phyloP scores from a whole-genome alignment of 92 coral and sea anemone genomes.

The Diadumene lineata region DNA sequence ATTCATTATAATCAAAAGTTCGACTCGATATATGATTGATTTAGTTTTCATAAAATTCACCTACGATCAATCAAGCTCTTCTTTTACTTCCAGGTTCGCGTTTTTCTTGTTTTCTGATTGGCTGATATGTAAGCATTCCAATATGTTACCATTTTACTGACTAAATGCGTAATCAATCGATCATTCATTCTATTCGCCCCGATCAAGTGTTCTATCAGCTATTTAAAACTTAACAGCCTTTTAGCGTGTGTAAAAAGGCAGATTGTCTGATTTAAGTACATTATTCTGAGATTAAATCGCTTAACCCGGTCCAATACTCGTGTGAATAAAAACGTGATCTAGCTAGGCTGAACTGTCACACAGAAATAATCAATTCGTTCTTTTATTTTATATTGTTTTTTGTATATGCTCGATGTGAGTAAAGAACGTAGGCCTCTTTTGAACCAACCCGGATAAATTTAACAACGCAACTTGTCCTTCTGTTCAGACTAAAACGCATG shows the following conservation, averaged over 20 bases:
- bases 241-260: conserved; percentile 13
- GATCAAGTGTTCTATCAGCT: not conserved
- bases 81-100: not conserved
- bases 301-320: conserved; percentile 5
- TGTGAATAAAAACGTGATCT: not conserved
- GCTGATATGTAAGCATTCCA: not conserved
- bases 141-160: not conserved
- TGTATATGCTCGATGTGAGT: too few species aligned
- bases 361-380: too few species aligned
- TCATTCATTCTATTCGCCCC: not conserved
- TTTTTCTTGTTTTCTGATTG: not conserved
- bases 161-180: not conserved
- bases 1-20: too few species aligned
- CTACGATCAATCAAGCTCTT: too few species aligned
- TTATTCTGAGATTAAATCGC: not conserved
- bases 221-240: conserved; percentile 8
- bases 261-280: conserved; percentile 22
- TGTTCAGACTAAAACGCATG: too few species aligned
- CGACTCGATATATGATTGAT: too few species aligned
- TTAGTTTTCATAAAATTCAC: too few species aligned
- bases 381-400: too few species aligned
- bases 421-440: too few species aligned
- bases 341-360: too few species aligned
- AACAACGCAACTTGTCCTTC: too few species aligned
- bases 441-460: too few species aligned